A percentile compares a stretch with the other conserved stretches of the same genome.
These are phyloP conservation scores for Orthosia gothica DNA, from an alignment of 2,888 invertebrate species.

Conservation along the genomic window DNA sequence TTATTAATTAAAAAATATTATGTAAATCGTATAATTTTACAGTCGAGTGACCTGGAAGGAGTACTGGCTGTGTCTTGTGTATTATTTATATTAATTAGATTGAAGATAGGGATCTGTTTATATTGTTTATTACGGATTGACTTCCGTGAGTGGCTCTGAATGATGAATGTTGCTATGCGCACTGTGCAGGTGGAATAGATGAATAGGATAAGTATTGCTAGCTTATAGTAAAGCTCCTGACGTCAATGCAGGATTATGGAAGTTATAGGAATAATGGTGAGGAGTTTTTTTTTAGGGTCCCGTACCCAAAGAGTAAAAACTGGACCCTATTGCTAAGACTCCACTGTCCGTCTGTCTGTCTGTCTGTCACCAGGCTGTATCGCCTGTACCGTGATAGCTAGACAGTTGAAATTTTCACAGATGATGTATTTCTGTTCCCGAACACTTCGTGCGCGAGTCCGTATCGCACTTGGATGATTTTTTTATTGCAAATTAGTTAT, in stretches of 20 bases:
- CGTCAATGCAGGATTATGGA: neutral
- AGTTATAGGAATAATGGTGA: neutral
- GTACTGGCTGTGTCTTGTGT: slow-evolving; percentile 43
- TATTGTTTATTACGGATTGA: slow-evolving; percentile 52
- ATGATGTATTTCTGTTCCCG: too few relatives aligned
- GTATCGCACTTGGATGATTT: too few relatives aligned
- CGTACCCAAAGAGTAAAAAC: too few relatives aligned
- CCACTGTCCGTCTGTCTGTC: too few relatives aligned
- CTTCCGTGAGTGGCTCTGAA: slow-evolving; percentile 38
- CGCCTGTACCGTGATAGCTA: too few relatives aligned
- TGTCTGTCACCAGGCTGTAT: too few relatives aligned
- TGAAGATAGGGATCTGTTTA: slow-evolving; percentile 60
- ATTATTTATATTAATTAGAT: slow-evolving; percentile 63
- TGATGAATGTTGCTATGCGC: slow-evolving; percentile 35
- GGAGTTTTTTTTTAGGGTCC: neutral
- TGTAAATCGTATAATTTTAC: slow-evolving; percentile 75
- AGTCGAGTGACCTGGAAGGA: slow-evolving; percentile 64
- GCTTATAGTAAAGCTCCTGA: too few relatives aligned
- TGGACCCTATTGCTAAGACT: too few relatives aligned
- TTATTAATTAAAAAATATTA: slow-evolving; percentile 76
- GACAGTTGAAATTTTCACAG: too few relatives aligned
- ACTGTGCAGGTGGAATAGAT: neutral
- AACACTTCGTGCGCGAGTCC: too few relatives aligned
- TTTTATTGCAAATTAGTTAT: too few relatives aligned
- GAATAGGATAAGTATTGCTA: slow-evolving; percentile 14